Conservation (phyloP, 2,888 invertebrate genomes). For the Troides helena region DNA sequence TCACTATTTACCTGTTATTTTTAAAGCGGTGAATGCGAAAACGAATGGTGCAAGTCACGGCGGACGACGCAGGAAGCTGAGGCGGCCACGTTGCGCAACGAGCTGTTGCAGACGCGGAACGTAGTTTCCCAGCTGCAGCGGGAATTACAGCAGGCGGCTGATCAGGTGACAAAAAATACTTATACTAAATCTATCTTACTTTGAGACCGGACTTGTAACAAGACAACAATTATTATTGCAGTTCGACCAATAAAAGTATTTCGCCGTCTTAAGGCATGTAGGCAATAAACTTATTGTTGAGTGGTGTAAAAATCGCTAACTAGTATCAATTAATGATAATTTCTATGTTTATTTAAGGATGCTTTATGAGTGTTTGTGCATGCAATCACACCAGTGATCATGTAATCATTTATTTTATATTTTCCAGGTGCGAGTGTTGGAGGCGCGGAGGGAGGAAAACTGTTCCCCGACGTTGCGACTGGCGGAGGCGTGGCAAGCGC, state of each 20-base stretch:
- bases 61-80: constrained; percentile 72
- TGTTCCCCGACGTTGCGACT: constrained; percentile 35
- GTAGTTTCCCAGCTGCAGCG: constrained; percentile 47
- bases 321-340: too few species aligned
- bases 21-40: constrained; percentile 61
- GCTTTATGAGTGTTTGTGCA: too few species aligned
- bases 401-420: too few species aligned
- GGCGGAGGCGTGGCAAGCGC: constrained; percentile 83
- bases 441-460: constrained; percentile 54
- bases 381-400: too few species aligned
- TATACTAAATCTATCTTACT: too few species aligned
- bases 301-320: too few species aligned
- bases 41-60: constrained; percentile 78
- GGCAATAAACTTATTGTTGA: too few species aligned
- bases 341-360: too few species aligned
- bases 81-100: constrained; percentile 77
- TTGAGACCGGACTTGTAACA: too few species aligned
- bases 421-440: constrained; percentile 46
- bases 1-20: not conserved
- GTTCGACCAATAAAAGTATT: too few species aligned
- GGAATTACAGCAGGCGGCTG: constrained; percentile 51
- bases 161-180: constrained; percentile 48
- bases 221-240: too few species aligned
- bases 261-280: too few species aligned
- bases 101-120: constrained; percentile 56